These are phyloP conservation scores for Drosophila kokeensis DNA, from an alignment of 2,888 invertebrate genomes.

Conservation along the genomic window DNA sequence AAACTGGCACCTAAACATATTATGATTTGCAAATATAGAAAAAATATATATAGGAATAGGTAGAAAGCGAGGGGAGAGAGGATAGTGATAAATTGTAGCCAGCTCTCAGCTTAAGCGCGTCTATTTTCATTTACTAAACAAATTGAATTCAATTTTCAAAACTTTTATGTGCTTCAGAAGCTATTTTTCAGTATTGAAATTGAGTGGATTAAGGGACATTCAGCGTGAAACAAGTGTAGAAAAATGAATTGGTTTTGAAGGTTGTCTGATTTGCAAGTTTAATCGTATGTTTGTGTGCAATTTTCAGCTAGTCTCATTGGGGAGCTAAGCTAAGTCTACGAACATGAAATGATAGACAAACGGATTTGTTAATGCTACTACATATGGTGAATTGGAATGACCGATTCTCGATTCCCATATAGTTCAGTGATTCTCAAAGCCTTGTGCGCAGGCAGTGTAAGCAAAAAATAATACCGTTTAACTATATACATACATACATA, in stretches of 20 bases:
- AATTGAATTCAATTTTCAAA: background rate
- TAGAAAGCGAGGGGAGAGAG: background rate
- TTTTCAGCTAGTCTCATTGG: constrained; percentile 27
- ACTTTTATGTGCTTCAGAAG: background rate
- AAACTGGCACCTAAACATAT: constrained; percentile 4
- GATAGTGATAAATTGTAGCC: constrained; percentile 11
- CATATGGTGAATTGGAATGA: constrained; percentile 14
- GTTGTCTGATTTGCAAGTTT: background rate
- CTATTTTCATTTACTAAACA: background rate
- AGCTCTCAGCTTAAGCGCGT: background rate
- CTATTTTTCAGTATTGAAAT: background rate
- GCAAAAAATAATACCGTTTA: constrained; percentile 30
- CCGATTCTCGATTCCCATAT: constrained; percentile 13
- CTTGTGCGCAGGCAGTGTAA: constrained; percentile 35
- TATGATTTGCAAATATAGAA: background rate
- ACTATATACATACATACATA: constrained; percentile 19
- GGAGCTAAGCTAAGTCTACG: constrained; percentile 21
- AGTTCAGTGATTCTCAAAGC: constrained; percentile 20
- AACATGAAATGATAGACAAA: constrained; percentile 30
- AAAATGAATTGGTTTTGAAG: background rate
- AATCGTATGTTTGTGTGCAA: constrained; percentile 2
- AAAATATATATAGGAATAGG: background rate
- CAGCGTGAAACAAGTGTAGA: background rate
- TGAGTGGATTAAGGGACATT: background rate
- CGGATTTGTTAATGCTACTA: constrained; percentile 30